Conservation (phyloP, 2,113 vertebrate species). For the Phylloscopus trochilus region DNA sequence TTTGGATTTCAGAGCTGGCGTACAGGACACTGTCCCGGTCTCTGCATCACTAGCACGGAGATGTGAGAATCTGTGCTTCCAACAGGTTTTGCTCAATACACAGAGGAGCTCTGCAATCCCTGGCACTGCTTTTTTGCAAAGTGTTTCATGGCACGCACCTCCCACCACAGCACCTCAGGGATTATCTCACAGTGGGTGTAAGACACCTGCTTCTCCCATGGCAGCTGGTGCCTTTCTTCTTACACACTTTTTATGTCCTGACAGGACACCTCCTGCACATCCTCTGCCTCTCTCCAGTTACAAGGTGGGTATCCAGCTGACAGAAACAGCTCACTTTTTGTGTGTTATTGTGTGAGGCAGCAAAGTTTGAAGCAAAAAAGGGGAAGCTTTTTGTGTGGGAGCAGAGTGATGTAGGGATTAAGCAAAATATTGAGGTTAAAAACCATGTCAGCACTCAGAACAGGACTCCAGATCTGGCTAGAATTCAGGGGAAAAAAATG, state of each 20-base stretch:
- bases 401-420: neutral
- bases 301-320: neutral
- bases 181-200: neutral
- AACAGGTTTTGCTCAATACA: neutral
- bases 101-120: neutral
- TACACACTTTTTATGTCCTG: neutral
- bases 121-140: neutral
- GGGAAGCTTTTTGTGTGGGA: neutral
- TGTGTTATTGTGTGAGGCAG: neutral
- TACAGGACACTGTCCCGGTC: neutral
- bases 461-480: neutral
- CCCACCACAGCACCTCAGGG: fast-evolving
- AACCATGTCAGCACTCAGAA: fast-evolving
- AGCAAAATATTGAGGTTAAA: neutral
- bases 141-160: neutral
- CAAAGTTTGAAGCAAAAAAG: neutral
- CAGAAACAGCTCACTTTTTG: neutral
- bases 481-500: neutral
- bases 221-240: neutral
- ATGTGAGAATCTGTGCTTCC: neutral
- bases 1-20: neutral
- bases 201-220: neutral
- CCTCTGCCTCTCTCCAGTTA: neutral
- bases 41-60: neutral
- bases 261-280: fast-evolving